Conservation (phyloP, 1,140 invertebrate genomes). For the Pseudomyrmex gracilis region DNA sequence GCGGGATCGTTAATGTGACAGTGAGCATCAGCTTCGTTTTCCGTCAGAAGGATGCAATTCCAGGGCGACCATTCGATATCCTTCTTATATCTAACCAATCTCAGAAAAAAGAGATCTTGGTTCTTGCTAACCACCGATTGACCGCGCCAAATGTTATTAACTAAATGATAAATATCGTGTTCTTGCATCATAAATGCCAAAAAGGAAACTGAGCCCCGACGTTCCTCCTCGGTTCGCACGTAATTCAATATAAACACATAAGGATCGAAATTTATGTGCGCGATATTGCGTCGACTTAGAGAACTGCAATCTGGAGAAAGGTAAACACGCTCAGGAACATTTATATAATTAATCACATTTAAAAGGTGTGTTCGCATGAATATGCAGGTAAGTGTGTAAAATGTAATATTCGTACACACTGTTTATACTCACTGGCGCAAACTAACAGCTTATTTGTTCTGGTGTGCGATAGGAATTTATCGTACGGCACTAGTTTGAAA, state of each 20-base stretch:
- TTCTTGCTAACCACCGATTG: conserved; percentile 88
- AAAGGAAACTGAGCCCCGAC: conserved; percentile 86
- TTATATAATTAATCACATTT: not conserved
- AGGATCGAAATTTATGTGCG: conserved; percentile 83
- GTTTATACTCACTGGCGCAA: conserved; percentile 74
- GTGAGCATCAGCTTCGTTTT: conserved; percentile 88
- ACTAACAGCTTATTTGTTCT: conserved; percentile 76
- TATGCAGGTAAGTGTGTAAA: not conserved
- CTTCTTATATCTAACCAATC: conserved; percentile 87
- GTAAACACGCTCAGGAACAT: not conserved
- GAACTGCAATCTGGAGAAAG: conserved; percentile 76
- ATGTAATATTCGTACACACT: not conserved
- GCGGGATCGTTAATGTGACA: conserved; percentile 63
- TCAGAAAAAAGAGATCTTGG: conserved; percentile 86
- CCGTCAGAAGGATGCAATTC: conserved; percentile 90
- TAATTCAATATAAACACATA: conserved; percentile 87
- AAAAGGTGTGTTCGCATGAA: not conserved
- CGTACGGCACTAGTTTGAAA: conserved; percentile 69
- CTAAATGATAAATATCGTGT: conserved; percentile 88
- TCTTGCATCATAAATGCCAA: conserved; percentile 88
- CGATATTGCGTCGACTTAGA: conserved; percentile 72
- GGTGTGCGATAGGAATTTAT: conserved; percentile 74
- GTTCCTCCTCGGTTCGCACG: conserved; percentile 87
- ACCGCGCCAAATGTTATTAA: conserved; percentile 89
- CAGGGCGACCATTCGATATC: conserved; percentile 89